phyloP scores from a whole-genome alignment of 2,888 invertebrate genomes.

The Athetis lepigone region DNA sequence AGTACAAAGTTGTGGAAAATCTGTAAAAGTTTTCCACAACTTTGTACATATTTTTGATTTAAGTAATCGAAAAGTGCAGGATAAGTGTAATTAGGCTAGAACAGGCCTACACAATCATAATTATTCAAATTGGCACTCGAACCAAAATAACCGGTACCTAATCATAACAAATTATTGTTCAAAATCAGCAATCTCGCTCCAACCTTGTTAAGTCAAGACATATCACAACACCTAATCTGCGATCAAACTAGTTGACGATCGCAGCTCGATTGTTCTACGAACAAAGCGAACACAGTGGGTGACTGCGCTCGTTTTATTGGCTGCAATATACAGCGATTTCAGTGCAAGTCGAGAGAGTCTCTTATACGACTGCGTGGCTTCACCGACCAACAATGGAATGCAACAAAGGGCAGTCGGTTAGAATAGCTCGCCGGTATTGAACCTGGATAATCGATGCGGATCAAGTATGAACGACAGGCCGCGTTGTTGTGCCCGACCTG shows the following conservation, averaged over 20 bases:
- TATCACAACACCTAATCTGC: constrained; percentile 46
- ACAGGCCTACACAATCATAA: constrained; percentile 7
- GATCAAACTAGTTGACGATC: constrained; percentile 44
- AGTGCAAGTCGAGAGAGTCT: constrained; percentile 50
- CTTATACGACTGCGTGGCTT: constrained; percentile 40
- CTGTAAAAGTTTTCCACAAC: too few species aligned
- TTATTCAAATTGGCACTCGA: background rate
- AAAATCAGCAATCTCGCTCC: constrained; percentile 23
- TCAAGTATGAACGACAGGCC: constrained; percentile 66
- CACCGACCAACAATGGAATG: constrained; percentile 60
- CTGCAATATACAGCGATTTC: constrained; percentile 50
- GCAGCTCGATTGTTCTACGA: constrained; percentile 32
- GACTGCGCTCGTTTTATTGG: too few species aligned
- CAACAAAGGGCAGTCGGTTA: constrained; percentile 57
- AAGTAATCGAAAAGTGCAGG: background rate
- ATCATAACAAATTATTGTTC: constrained; percentile 36
- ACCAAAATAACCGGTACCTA: constrained; percentile 7
- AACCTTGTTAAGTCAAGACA: constrained; percentile 46
- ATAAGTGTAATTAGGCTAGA: background rate
- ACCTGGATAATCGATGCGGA: constrained; percentile 70
- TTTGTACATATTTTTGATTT: too few species aligned
- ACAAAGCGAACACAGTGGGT: constrained; percentile 45
- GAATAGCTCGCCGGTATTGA: constrained; percentile 57
- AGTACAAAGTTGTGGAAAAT: background rate
- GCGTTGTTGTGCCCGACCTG: constrained; percentile 46